Conservation (phyloP, 2,888 invertebrate species). For the Archaeoteleia sp. region DNA sequence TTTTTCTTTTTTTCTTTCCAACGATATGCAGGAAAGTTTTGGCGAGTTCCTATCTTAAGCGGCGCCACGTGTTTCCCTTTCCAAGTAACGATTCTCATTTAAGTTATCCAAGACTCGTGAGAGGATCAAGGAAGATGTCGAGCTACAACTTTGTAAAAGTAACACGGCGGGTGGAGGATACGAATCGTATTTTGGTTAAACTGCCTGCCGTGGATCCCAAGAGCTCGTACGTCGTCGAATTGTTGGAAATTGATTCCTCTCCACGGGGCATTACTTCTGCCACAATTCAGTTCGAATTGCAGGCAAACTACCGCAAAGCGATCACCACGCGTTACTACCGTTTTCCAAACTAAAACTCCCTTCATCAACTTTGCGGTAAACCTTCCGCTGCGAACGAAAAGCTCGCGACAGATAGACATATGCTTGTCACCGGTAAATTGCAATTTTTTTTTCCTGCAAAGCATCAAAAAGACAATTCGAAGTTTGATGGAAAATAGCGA, state of each 20-base stretch:
- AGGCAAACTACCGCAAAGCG: slow-evolving; percentile 48
- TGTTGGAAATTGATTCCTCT: slow-evolving; percentile 54
- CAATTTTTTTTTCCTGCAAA: background rate
- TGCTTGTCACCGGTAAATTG: background rate
- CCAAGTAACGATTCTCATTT: slow-evolving; percentile 34
- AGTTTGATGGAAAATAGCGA: slow-evolving; percentile 2
- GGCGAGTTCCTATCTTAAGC: slow-evolving; percentile 17
- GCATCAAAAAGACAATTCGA: background rate
- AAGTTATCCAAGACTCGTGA: slow-evolving; percentile 17
- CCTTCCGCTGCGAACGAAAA: slow-evolving; percentile 21
- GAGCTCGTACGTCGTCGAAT: slow-evolving; percentile 38
- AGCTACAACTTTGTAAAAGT: slow-evolving; percentile 11
- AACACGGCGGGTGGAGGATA: slow-evolving; percentile 4
- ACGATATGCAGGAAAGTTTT: slow-evolving; percentile 21
- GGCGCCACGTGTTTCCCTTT: slow-evolving; percentile 17
- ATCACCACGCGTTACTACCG: slow-evolving; percentile 35
- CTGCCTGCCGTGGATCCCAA: slow-evolving; percentile 20
- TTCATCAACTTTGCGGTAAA: slow-evolving; percentile 38
- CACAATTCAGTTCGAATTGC: slow-evolving; percentile 50
- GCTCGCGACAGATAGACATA: slow-evolving; percentile 10
- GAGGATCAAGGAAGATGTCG: slow-evolving; percentile 4
- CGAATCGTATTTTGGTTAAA: slow-evolving; percentile 29
- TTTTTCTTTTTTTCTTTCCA: no score
- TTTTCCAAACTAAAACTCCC: slow-evolving; percentile 36
- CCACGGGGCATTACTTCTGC: slow-evolving; percentile 41